These are phyloP conservation scores for Tenrec ecaudatus DNA, from an alignment of 2,113 vertebrate genomes.

Conservation along the genomic window DNA sequence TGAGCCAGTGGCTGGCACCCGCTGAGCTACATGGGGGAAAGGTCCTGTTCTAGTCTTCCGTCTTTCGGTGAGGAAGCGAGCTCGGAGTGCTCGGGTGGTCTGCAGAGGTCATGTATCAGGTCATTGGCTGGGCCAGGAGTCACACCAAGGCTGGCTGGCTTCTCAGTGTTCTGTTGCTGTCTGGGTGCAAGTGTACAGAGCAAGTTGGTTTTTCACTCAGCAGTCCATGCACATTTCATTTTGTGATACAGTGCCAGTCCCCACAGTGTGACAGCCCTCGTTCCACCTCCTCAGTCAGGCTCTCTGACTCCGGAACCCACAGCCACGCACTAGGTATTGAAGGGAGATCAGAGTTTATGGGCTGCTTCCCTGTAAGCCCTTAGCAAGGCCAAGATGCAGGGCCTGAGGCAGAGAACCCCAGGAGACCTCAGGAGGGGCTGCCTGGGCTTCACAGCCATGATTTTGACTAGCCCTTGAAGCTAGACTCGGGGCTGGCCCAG, in stretches of 20 bases:
- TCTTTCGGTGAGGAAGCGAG: background rate
- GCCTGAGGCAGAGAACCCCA: background rate
- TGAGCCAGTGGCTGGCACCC: background rate
- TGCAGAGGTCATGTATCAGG: background rate
- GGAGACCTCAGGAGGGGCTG: background rate
- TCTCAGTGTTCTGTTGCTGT: too few relatives aligned
- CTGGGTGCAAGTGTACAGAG: too few relatives aligned
- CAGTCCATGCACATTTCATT: too few relatives aligned
- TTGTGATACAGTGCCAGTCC: too few relatives aligned
- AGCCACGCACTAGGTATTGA: rapidly evolving
- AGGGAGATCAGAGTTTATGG: background rate
- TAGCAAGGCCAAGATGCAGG: background rate
- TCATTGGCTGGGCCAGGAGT: background rate
- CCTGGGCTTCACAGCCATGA: background rate
- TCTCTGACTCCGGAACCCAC: background rate
- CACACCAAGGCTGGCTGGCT: background rate
- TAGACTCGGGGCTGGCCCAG: background rate
- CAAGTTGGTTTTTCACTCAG: too few relatives aligned
- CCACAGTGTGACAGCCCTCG: too few relatives aligned
- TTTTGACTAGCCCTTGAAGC: background rate
- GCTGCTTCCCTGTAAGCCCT: background rate
- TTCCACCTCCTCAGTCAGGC: background rate
- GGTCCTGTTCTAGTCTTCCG: background rate
- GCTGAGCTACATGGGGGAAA: background rate
- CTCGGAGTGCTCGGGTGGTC: background rate